A percentile compares a stretch with the other conserved stretches of the same genome.
These are phyloP conservation scores for Montipora capricornis DNA, from an alignment of 64 coral and sea anemone species.

Conservation along the genomic window DNA sequence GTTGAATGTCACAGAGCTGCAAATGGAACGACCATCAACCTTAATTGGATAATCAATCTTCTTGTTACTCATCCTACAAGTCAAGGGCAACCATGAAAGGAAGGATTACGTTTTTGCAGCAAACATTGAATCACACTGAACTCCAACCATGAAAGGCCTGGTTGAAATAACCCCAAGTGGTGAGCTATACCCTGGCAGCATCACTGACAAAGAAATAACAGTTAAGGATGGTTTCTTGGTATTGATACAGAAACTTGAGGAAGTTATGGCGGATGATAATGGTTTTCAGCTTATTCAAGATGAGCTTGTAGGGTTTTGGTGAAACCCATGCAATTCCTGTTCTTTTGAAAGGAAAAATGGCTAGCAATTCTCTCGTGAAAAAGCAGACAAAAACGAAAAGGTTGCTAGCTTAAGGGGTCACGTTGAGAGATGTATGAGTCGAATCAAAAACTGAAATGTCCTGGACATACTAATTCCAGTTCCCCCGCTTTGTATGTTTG, in stretches of 20 bases:
- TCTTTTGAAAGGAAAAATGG: constrained; percentile 45
- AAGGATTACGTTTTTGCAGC: no score
- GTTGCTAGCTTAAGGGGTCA: constrained; percentile 66
- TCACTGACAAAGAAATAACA: constrained; percentile 68
- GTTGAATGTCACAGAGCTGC: constrained; percentile 69
- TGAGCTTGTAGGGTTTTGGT: constrained; percentile 65
- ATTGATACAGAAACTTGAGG: constrained; percentile 5
- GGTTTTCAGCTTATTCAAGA: constrained; percentile 52
- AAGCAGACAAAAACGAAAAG: constrained; percentile 56
- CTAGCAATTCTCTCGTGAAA: constrained; percentile 64
- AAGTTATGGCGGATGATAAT: constrained; percentile 30
- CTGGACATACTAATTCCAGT: constrained; percentile 41
- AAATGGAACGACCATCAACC: constrained; percentile 46
- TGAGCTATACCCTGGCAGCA: constrained; percentile 56
- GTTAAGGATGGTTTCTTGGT: constrained; percentile 48
- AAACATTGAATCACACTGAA: no score
- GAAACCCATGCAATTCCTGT: constrained; percentile 49
- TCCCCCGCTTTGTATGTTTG: background rate
- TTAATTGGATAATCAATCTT: constrained; percentile 39
- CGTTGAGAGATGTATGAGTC: constrained; percentile 70
- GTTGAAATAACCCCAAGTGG: constrained; percentile 67
- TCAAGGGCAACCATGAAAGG: constrained; percentile 2
- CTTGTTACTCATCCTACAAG: constrained; percentile 56
- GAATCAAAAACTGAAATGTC: constrained; percentile 72
- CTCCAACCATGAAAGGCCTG: constrained; percentile 45